phyloP scores from a whole-genome alignment of 1,140 invertebrate species.

The Coptotermes formosanus region DNA sequence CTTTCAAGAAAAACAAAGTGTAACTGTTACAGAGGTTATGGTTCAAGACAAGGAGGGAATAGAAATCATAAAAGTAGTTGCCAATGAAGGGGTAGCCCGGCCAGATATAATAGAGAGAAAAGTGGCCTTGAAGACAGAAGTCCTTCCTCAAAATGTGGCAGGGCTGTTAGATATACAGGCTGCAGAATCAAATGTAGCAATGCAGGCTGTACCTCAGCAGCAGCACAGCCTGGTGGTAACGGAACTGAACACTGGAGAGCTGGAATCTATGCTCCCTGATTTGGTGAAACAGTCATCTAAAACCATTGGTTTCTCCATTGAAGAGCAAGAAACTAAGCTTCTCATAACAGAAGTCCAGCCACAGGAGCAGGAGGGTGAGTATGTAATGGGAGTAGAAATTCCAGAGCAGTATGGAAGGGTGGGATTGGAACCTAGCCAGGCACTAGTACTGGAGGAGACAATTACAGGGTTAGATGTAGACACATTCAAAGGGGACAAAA shows the following conservation, averaged over 20 bases:
- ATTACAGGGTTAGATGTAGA: constrained; percentile 22
- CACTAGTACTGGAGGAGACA: constrained; percentile 31
- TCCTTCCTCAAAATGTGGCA: constrained; percentile 43
- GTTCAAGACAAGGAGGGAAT: constrained; percentile 46
- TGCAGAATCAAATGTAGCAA: constrained; percentile 44
- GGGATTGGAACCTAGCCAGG: constrained; percentile 24
- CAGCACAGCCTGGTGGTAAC: constrained; percentile 54
- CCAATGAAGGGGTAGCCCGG: constrained; percentile 47
- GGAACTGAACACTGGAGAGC: constrained; percentile 50
- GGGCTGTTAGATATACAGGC: constrained; percentile 44
- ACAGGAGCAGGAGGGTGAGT: constrained; percentile 56
- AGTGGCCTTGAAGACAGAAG: constrained; percentile 48
- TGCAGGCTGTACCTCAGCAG: constrained; percentile 45
- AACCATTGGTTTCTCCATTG: constrained; percentile 36
- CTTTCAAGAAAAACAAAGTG: constrained; percentile 34
- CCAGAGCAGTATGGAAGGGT: constrained; percentile 27
- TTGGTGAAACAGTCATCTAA: constrained; percentile 43
- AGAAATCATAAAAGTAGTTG: constrained; percentile 45
- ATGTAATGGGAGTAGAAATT: constrained; percentile 36
- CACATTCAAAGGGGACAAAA: not conserved
- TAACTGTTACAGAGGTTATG: constrained; percentile 45
- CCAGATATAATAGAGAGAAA: constrained; percentile 40
- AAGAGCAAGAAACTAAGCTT: constrained; percentile 42
- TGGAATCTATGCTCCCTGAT: constrained; percentile 50
- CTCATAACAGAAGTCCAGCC: constrained; percentile 48